These are phyloP conservation scores for Albula glossodonta DNA, from an alignment of 2,113 vertebrate genomes.

Conservation along the genomic window DNA sequence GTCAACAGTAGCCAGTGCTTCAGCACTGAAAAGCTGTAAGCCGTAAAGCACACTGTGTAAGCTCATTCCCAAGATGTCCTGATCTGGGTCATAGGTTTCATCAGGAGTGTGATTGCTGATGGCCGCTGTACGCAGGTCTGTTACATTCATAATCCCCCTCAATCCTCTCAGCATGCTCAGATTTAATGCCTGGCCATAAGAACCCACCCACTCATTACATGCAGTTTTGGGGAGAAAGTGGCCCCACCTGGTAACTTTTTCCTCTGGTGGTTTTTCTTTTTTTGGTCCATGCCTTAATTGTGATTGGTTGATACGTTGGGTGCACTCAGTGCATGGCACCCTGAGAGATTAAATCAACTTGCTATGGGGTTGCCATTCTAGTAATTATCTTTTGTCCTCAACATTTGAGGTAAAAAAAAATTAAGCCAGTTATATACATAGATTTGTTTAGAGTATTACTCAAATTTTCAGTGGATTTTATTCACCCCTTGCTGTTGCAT, in stretches of 20 bases:
- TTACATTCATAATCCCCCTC: constrained; percentile 13
- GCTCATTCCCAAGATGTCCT: constrained; percentile 48
- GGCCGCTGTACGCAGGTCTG: constrained; percentile 9
- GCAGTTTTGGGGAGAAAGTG: background rate
- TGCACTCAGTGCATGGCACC: background rate
- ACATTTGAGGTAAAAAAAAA: background rate
- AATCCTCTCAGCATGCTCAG: constrained; percentile 3
- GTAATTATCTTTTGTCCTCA: background rate
- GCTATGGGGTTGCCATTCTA: background rate
- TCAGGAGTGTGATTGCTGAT: constrained; percentile 36
- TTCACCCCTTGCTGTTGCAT: too few relatives aligned
- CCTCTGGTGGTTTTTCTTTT: background rate
- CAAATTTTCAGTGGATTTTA: too few relatives aligned
- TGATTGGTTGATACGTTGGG: background rate
- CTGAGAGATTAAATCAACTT: background rate
- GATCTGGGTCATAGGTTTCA: constrained; percentile 61
- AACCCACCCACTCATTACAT: background rate
- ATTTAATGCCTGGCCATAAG: background rate
- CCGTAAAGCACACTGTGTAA: constrained; percentile 48
- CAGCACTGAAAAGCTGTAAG: background rate
- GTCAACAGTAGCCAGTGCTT: too few relatives aligned
- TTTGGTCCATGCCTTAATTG: background rate
- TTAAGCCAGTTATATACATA: too few relatives aligned
- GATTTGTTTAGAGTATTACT: too few relatives aligned
- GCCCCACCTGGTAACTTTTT: background rate